Percentiles rank a stretch among this genome's conserved stretches.
These are phyloP conservation scores for Myodes glareolus DNA, from an alignment of 2,113 vertebrate genomes.

Conservation along the genomic window DNA sequence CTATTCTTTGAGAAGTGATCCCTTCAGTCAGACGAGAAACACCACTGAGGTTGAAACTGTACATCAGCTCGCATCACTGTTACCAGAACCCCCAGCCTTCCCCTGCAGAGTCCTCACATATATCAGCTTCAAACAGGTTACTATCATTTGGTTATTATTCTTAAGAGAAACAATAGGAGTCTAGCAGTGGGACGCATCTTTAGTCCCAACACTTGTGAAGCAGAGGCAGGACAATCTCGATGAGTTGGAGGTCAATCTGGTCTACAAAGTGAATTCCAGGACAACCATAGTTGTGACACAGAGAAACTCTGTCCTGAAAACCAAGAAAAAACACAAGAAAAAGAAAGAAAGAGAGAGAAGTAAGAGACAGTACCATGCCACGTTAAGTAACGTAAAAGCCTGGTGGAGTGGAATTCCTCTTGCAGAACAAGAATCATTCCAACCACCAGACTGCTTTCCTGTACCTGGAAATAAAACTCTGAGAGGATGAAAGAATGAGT, in stretches of 20 bases:
- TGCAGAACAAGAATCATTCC: neutral
- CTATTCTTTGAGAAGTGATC: neutral
- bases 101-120: neutral
- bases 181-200: neutral
- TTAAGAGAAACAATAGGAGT: neutral
- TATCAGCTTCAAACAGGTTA: rapidly evolving
- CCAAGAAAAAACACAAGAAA: neutral
- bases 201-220: neutral
- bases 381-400: neutral
- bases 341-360: neutral
- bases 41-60: rapidly evolving
- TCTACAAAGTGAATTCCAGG: neutral
- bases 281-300: neutral
- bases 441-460: neutral
- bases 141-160: neutral
- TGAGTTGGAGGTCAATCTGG: neutral
- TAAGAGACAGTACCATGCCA: rapidly evolving
- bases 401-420: rapidly evolving
- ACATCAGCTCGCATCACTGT: no score
- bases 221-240: neutral
- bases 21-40: neutral
- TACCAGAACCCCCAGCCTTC: neutral
- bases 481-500: neutral
- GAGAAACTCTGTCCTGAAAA: neutral
- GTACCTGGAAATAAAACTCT: neutral